Base-by-base conservation (phyloP, 2,113 vertebrate species). In the Bubo blakistoni region DNA sequence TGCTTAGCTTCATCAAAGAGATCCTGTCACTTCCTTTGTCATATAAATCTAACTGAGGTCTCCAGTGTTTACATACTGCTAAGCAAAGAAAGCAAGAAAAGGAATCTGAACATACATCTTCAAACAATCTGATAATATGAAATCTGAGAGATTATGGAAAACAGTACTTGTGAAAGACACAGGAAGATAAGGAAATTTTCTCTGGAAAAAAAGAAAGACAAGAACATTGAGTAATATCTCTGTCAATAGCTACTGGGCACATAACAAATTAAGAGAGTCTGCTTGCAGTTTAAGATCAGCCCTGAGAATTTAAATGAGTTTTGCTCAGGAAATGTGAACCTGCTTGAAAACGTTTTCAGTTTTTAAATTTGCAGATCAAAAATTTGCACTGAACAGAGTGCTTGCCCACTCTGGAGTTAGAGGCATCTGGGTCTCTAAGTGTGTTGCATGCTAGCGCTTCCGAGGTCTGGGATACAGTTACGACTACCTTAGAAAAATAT, bases 91-190 rank as follows among this genome's bases (percentile, higher is more conserved):
- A 94, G 88, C 81, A 95, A 96, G 86, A 80, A 96, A 71, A 93
- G 91, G 86, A 81, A 94, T 89, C 86, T 92, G 86, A 96, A 84
- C 86, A 76, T 93, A 91, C 59, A 86, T 84, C 82, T 88, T 97
- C 92, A 97, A 94, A 95, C 92, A 94, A 89, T 76, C 83, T 89
- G 65, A 72, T 96, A 89, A 92, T 86, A 91, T 72, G 86, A 97
- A 97, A 95, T 93, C 85, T 94, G 88, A 86, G 94, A 80, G 85
- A 96, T 93, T 95, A 94, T 92, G 67, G 91, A 95, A 93, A 94
- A 72, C 3, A 92, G 77, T 44, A 69, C 86, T 90, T 91, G 73
- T 46, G 57, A 89, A 91, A 94, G 84, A 90, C 40, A 49, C 13
- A 57, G 36, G 30, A 94, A 95, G 29, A 66, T 86, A 91, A 93